Percentiles rank a stretch among this genome's conserved stretches.
phyloP scores from a whole-genome alignment of 2,797 vertebrate genomes.

The Euthynnus affinis region DNA sequence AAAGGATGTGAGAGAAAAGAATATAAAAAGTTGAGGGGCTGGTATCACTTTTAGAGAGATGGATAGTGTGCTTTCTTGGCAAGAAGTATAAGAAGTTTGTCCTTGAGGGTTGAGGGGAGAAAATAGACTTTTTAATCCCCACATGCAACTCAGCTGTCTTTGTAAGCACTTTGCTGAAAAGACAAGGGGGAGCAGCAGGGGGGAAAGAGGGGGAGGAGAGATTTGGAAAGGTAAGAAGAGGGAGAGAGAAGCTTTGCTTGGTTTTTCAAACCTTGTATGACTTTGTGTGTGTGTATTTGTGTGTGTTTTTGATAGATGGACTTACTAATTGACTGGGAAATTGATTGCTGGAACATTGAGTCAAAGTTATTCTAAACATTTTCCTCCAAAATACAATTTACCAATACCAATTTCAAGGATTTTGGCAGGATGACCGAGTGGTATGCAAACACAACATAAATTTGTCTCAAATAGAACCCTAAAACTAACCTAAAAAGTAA shows the following conservation, averaged over 20 bases:
- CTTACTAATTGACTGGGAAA: slow-evolving; percentile 12
- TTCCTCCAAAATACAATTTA: background rate
- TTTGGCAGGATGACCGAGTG: background rate
- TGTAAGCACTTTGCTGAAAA: slow-evolving; percentile 78
- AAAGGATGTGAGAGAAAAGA: slow-evolving; percentile 24
- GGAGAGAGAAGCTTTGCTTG: slow-evolving; percentile 19
- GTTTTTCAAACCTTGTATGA: slow-evolving; percentile 38
- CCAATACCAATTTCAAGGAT: background rate
- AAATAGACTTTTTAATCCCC: slow-evolving; percentile 75
- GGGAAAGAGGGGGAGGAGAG: slow-evolving; percentile 10
- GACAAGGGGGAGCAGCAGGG: slow-evolving; percentile 47
- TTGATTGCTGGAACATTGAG: slow-evolving; percentile 10
- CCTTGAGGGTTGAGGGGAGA: slow-evolving; percentile 70
- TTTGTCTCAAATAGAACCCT: background rate
- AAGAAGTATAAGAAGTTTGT: slow-evolving; percentile 69
- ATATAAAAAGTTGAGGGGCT: slow-evolving; percentile 8
- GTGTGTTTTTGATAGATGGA: slow-evolving; percentile 27
- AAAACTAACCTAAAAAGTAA: background rate
- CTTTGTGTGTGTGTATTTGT: slow-evolving; percentile 12
- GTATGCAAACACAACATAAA: background rate
- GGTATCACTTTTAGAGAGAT: slow-evolving; percentile 38
- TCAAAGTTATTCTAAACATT: slow-evolving; percentile 12
- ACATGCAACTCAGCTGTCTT: slow-evolving; percentile 70
- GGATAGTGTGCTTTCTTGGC: slow-evolving; percentile 70
- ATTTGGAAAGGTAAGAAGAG: slow-evolving; percentile 42